Evolutionary conservation across 2,888 invertebrate genomes (phyloP).

Genomic region (Oasisia sp.): DNA sequence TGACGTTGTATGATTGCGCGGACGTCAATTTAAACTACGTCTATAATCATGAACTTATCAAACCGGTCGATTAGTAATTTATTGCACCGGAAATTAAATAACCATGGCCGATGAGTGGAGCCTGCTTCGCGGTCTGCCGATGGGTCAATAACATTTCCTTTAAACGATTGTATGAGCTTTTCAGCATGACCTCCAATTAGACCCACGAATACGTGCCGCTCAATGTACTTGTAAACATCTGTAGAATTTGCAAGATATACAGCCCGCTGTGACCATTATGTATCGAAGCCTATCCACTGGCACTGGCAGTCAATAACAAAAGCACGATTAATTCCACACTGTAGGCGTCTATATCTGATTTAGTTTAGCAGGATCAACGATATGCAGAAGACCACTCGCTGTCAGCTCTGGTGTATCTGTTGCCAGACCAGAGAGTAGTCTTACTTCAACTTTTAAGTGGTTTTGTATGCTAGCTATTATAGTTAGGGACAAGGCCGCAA

Average conservation of each 20-base stretch:
- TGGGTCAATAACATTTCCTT: not conserved
- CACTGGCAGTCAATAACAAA: not conserved
- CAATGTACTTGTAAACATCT: not conserved
- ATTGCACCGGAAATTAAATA: conserved; percentile 3
- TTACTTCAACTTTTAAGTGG: too few relatives aligned
- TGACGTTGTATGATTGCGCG: too few relatives aligned
- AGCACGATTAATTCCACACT: not conserved
- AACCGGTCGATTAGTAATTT: not conserved
- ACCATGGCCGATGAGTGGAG: not conserved
- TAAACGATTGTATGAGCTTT: not conserved
- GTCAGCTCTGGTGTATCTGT: not conserved
- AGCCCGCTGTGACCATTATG: not conserved
- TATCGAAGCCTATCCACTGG: not conserved
- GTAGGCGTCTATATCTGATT: not conserved
- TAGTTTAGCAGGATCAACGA: not conserved
- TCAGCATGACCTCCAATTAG: not conserved
- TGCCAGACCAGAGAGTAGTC: too few relatives aligned
- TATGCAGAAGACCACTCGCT: not conserved
- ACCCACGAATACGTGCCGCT: not conserved
- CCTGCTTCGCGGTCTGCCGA: not conserved
- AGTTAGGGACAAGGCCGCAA: not conserved
- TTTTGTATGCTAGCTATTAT: too few relatives aligned
- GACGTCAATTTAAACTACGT: not conserved
- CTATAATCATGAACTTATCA: not conserved
- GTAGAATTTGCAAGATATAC: not conserved